A percentile compares a stretch with the other conserved stretches of the same genome.
phyloP scores from a whole-genome alignment of 2,797 vertebrate genomes.

The Salarias fasciatus region DNA sequence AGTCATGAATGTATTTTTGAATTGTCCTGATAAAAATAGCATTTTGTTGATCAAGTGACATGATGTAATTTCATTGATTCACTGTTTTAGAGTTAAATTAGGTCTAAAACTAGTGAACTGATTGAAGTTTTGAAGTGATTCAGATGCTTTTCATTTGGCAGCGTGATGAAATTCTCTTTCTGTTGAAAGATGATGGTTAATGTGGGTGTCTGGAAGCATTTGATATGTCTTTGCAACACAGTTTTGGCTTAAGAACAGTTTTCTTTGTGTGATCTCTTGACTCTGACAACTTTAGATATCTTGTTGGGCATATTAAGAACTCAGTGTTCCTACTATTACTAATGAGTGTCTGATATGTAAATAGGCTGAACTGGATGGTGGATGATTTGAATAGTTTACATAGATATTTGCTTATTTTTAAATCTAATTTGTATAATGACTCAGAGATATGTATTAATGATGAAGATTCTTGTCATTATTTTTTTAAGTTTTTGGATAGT shows the following conservation, averaged over 20 bases:
- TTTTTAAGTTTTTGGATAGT: slow-evolving; percentile 17
- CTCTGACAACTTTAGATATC: background rate
- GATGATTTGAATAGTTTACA: no score
- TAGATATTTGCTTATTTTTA: no score
- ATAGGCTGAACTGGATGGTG: no score
- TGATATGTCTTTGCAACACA: slow-evolving; percentile 9
- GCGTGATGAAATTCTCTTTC: background rate
- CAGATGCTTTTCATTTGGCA: slow-evolving; percentile 14
- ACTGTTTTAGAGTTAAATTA: no score
- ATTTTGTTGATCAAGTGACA: no score
- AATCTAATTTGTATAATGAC: no score
- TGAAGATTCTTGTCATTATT: background rate
- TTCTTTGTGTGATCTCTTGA: slow-evolving; percentile 11
- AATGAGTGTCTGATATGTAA: no score
- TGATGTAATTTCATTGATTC: no score
- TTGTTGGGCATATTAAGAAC: slow-evolving; percentile 1
- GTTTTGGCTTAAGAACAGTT: slow-evolving; percentile 2
- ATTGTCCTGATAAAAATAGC: no score
- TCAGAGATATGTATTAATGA: no score
- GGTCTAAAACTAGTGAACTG: background rate
- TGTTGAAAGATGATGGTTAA: background rate
- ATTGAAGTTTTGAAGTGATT: slow-evolving; percentile 5
- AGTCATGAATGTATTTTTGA: no score
- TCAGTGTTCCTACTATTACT: background rate
- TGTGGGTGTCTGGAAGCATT: slow-evolving; percentile 21